These are phyloP conservation scores for Eulimnadia texana DNA, from an alignment of 1,140 invertebrate genomes.

Conservation along the genomic window DNA sequence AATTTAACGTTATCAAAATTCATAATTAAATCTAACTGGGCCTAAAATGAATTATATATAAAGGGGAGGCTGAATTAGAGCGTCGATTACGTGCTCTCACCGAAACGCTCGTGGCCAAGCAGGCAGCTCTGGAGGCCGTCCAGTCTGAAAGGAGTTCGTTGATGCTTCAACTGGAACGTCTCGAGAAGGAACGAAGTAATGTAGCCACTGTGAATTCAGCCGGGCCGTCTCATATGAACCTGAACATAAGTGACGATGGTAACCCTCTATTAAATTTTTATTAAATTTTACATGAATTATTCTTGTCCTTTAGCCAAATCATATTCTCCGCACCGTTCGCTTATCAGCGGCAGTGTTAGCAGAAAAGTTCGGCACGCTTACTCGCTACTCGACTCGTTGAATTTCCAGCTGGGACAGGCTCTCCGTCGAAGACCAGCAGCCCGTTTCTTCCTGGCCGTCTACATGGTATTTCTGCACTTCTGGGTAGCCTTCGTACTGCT, in stretches of 20 bases:
- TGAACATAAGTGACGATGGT: slow-evolving; percentile 51
- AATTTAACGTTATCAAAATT: no score
- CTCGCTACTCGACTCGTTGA: slow-evolving; percentile 55
- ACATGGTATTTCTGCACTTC: slow-evolving; percentile 46
- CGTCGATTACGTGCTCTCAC: slow-evolving; percentile 51
- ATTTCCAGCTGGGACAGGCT: slow-evolving; percentile 61
- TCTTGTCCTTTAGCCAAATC: slow-evolving; percentile 36
- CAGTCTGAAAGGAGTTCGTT: slow-evolving; percentile 67
- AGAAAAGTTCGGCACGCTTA: slow-evolving; percentile 64
- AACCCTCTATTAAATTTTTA: slow-evolving; percentile 19
- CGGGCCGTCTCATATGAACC: slow-evolving; percentile 28
- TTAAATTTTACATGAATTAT: not conserved
- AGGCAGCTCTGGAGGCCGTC: slow-evolving; percentile 55
- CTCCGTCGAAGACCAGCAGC: slow-evolving; percentile 63
- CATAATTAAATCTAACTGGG: no score
- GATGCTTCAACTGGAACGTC: slow-evolving; percentile 56
- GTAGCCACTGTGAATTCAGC: slow-evolving; percentile 21
- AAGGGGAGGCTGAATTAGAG: slow-evolving; percentile 45
- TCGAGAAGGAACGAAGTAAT: slow-evolving; percentile 37
- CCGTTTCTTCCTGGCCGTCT: slow-evolving; percentile 41
- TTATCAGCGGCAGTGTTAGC: slow-evolving; percentile 57
- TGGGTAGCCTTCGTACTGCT: slow-evolving; percentile 54
- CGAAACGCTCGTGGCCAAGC: slow-evolving; percentile 64
- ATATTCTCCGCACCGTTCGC: slow-evolving; percentile 46
- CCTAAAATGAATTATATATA: slow-evolving; percentile 11